phyloP scores from a whole-genome alignment of 2,113 vertebrate species.

The Oceanodroma tethys region DNA sequence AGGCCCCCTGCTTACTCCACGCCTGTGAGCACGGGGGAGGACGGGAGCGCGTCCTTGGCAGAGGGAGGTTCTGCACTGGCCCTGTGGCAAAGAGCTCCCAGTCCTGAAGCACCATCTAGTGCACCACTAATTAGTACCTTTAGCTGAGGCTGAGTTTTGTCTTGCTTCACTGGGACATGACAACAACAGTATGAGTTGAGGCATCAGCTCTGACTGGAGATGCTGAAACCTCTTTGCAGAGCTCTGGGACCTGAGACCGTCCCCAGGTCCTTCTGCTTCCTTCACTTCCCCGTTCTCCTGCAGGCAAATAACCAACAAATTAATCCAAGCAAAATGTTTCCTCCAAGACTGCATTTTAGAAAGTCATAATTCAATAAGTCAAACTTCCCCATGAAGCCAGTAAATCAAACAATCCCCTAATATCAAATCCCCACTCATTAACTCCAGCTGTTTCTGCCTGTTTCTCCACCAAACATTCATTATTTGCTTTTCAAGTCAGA shows the following conservation, averaged over 20 bases:
- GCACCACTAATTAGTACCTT: not conserved
- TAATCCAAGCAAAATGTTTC: slow-evolving; percentile 44
- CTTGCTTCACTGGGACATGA: not conserved
- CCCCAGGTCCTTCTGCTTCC: not conserved
- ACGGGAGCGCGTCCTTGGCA: rapidly evolving
- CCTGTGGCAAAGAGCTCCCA: not conserved
- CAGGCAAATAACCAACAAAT: not conserved
- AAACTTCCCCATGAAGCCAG: not conserved
- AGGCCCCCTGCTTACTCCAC: not conserved
- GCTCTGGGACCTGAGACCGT: not conserved
- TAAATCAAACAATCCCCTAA: slow-evolving; percentile 24
- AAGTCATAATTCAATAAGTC: slow-evolving; percentile 46
- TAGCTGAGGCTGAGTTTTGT: not conserved
- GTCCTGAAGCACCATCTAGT: not conserved
- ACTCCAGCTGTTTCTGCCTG: slow-evolving; percentile 6
- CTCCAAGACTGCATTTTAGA: not conserved
- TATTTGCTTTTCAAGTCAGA: slow-evolving; percentile 1
- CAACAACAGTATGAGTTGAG: not conserved
- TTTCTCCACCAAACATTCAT: not conserved
- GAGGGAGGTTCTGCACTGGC: not conserved
- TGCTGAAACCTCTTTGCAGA: not conserved
- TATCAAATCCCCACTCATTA: slow-evolving; percentile 25
- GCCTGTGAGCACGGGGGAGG: not conserved
- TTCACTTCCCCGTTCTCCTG: not conserved
- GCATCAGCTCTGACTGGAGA: not conserved